Evolutionary conservation across 2,888 invertebrate species (phyloP).

Genomic region (Tinea pellionella): DNA sequence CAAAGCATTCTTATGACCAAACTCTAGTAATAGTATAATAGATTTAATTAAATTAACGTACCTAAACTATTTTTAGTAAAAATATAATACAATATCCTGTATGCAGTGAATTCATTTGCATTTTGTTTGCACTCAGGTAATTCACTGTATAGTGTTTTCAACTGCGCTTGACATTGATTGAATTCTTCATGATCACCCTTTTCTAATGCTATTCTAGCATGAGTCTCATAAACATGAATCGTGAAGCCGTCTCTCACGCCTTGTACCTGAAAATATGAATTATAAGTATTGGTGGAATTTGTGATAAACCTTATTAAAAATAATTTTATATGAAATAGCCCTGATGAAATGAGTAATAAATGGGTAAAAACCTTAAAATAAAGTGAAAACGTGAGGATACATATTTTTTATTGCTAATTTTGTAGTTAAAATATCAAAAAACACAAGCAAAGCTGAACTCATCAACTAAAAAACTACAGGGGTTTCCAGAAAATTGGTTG

Average conservation of each 20-base stretch:
- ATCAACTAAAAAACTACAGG: no score
- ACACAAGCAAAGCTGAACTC: no score
- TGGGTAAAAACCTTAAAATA: no score
- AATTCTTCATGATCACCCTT: conserved; percentile 99
- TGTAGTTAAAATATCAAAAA: conserved; percentile 9
- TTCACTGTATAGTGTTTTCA: conserved; percentile 93
- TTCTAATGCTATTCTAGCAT: conserved; percentile 97
- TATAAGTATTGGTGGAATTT: conserved; percentile 1
- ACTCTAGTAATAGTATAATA: no score
- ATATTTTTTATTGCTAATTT: no score
- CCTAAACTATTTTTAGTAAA: conserved; percentile 98
- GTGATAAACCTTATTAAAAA: no score
- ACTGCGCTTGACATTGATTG: conserved; percentile 99
- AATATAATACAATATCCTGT: conserved; percentile 96
- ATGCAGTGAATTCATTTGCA: conserved; percentile 93
- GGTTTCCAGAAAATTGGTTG: no score
- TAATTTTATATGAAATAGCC: no score
- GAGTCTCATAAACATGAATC: conserved; percentile 98
- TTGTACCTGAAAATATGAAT: conserved; percentile 78
- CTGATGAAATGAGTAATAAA: no score
- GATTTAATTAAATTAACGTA: conserved; percentile 58
- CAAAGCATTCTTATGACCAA: no score
- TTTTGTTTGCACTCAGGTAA: conserved; percentile 76
- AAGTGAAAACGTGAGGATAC: no score
- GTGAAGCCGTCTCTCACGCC: conserved; percentile 95